Evolutionary conservation across 2,888 invertebrate species (phyloP), one percentile per base, ranked within the genome.

Genomic region (Athetis lepigone): DNA sequence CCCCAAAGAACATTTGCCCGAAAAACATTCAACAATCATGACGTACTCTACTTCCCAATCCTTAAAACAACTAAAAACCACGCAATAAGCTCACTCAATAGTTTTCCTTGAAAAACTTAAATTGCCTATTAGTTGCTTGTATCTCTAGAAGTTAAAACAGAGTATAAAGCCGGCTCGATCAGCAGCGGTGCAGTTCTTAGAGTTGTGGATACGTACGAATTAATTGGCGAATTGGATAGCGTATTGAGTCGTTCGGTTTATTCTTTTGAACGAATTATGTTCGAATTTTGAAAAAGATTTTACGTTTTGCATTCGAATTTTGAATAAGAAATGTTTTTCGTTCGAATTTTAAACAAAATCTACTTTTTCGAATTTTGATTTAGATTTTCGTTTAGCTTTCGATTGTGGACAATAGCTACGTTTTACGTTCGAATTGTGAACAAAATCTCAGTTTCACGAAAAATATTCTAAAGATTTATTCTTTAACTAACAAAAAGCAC

Each of bases 41-140:
- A n/a, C n/a, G n/a, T n/a, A n/a, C n/a, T n/a, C 29, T 6, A 21
- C 37, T 43, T 21, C 2, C 11, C 0, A 1, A 27, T 4, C n/a
- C 6, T n/a, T 16, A 4, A 27, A 52, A 45, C 33, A 62, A 23
- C 19, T 9, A 25, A 25, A 50, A 43, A 49, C 52, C 42, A 21
- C 36, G 42, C 46, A 52, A 46, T 54, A 49, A 33, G 46, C 56
- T 8, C 25, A 37, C 33, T 47, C 25, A 11, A 42, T 33, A 51
- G 46, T 63, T 75, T 49, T 39, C 71, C 68, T 56, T 76, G 85
- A 86, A 88, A 87, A 91, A 92, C 90, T 92, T 92, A 90, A 91
- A 92, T 92, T 92, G 92, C 84, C 85, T 87, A 88, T 89, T 90
- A 90, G 87, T 88, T 85, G 89, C 85, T 83, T 87, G 87, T 87